A percentile compares a stretch with the other conserved stretches of the same genome.
phyloP scores from a whole-genome alignment of 1,140 invertebrate genomes.

The Ceratina australensis region DNA sequence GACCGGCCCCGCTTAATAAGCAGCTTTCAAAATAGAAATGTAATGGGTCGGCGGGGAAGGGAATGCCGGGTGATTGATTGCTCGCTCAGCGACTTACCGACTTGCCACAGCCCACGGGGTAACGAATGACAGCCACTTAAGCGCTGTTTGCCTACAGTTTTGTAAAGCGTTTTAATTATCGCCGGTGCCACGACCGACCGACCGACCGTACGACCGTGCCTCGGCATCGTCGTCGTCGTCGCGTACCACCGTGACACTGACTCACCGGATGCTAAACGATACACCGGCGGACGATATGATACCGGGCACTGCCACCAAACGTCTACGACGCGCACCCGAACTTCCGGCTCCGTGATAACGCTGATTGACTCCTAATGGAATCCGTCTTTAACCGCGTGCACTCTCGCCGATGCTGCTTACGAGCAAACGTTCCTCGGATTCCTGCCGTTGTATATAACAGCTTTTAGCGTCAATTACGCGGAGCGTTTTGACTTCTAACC shows the following conservation, averaged over 20 bases:
- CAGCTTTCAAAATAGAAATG: conserved; percentile 81
- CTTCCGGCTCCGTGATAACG: conserved; percentile 14
- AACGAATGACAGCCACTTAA: conserved; percentile 81
- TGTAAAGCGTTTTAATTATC: conserved; percentile 80
- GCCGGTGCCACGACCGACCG: conserved; percentile 1
- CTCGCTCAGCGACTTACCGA: conserved; percentile 79
- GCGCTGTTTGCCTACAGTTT: conserved; percentile 80
- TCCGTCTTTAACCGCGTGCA: background rate
- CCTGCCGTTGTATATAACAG: background rate
- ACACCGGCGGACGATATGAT: no score
- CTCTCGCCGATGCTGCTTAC: background rate
- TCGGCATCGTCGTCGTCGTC: conserved; percentile 43
- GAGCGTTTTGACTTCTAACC: no score
- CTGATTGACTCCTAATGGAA: background rate
- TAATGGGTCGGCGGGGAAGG: conserved; percentile 76
- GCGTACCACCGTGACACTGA: conserved; percentile 33
- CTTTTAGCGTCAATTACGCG: background rate
- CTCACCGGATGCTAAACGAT: conserved; percentile 58
- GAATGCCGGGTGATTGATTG: conserved; percentile 78
- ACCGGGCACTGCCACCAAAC: no score
- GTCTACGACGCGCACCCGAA: no score
- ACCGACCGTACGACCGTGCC: conserved; percentile 29
- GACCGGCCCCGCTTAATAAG: conserved; percentile 79
- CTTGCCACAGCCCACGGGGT: conserved; percentile 73
- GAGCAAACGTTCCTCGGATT: background rate